Conservation (phyloP, 2,888 invertebrate genomes). For the Cheilosia soror region DNA sequence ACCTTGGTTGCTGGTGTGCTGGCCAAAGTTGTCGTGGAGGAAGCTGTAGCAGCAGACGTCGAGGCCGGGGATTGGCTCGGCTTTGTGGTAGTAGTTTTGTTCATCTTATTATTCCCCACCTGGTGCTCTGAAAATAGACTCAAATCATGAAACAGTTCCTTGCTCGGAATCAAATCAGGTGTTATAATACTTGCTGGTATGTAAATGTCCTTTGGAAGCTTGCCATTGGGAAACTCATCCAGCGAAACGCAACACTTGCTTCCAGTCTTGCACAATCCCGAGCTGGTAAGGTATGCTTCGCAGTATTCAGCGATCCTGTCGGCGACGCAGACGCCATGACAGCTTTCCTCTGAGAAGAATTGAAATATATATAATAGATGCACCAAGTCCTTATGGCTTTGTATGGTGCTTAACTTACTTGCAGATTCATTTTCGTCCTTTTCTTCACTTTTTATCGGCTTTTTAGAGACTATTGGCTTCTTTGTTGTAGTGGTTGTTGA, state of each 20-base stretch:
- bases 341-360: slow-evolving; percentile 81
- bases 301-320: slow-evolving; percentile 93
- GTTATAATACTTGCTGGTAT: slow-evolving; percentile 86
- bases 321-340: slow-evolving; percentile 93
- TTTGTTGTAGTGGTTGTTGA: slow-evolving; percentile 77
- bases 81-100: slow-evolving; percentile 82
- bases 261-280: slow-evolving; percentile 89
- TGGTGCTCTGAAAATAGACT: slow-evolving; percentile 79
- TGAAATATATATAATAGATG: background rate
- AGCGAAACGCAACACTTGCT: slow-evolving; percentile 92
- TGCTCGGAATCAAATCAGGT: slow-evolving; percentile 34
- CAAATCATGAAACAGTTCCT: slow-evolving; percentile 69
- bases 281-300: slow-evolving; percentile 91
- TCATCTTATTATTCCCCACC: slow-evolving; percentile 76
- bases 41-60: slow-evolving; percentile 36
- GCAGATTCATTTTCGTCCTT: slow-evolving; percentile 76
- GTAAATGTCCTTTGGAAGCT: slow-evolving; percentile 89
- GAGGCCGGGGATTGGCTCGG: slow-evolving; percentile 79
- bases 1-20: slow-evolving; percentile 75
- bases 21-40: slow-evolving; percentile 61
- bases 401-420: slow-evolving; percentile 63
- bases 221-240: slow-evolving; percentile 88
- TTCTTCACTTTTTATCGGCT: slow-evolving; percentile 78
- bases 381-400: background rate
- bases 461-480: slow-evolving; percentile 79